These are phyloP conservation scores for Drosophila buzzatii DNA, from an alignment of 2,888 invertebrate genomes.

Conservation along the genomic window DNA sequence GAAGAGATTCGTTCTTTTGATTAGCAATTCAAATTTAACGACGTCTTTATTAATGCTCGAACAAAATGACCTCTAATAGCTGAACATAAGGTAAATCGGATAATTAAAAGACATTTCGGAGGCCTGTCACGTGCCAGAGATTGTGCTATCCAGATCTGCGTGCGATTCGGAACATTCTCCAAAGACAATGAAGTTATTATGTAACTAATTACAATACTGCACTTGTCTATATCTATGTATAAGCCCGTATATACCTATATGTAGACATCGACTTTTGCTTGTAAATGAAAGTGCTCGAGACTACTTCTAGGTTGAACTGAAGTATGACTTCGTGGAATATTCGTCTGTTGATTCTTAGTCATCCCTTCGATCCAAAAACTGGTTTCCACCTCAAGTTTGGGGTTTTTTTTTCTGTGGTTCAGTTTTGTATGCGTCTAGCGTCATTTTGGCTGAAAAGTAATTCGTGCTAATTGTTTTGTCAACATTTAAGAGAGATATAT, in stretches of 20 bases:
- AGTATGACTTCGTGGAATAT: conserved; percentile 9
- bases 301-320: conserved; percentile 4
- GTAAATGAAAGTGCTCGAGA: conserved; percentile 1
- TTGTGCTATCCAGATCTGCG: conserved; percentile 55
- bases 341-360: conserved; percentile 53
- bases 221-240: background rate
- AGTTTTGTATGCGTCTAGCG: conserved; percentile 28
- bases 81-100: conserved; percentile 30
- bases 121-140: conserved; percentile 42
- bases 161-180: conserved; percentile 25
- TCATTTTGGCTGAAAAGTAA: conserved; percentile 56
- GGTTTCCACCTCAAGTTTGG: conserved; percentile 51
- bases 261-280: background rate
- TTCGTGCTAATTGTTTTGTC: conserved; percentile 75
- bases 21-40: conserved; percentile 60
- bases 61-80: conserved; percentile 44
- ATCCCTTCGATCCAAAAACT: conserved; percentile 44
- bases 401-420: conserved; percentile 42
- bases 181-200: conserved; percentile 11
- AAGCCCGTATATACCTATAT: background rate
- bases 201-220: conserved; percentile 16
- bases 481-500: conserved; percentile 52
- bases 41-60: conserved; percentile 35
- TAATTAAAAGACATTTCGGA: conserved; percentile 37
- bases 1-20: conserved; percentile 16